Evolutionary conservation across 2,797 vertebrate species (phyloP).

Genomic region (Amphiprion clarkii): DNA sequence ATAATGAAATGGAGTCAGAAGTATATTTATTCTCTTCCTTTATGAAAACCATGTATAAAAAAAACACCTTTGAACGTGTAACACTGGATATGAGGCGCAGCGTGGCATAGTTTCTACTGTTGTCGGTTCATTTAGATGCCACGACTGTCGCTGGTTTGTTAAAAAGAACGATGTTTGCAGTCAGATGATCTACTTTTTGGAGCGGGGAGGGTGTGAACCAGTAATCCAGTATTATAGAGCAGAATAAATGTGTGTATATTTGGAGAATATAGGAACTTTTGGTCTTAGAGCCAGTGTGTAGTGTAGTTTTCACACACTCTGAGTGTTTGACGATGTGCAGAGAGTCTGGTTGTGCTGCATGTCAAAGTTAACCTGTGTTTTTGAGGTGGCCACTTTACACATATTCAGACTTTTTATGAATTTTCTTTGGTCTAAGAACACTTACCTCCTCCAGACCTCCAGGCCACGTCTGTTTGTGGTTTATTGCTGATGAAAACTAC

Average conservation of each 20-base stretch:
- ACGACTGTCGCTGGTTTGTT: slow-evolving; percentile 82
- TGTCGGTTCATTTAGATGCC: slow-evolving; percentile 88
- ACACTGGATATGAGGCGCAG: slow-evolving; percentile 82
- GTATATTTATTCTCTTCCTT: slow-evolving; percentile 86
- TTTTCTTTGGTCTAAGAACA: slow-evolving; percentile 67
- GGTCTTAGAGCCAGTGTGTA: slow-evolving; percentile 88
- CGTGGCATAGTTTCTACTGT: slow-evolving; percentile 88
- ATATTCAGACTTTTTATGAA: slow-evolving; percentile 82
- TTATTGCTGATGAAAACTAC: slow-evolving; percentile 69
- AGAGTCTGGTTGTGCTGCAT: slow-evolving; percentile 89
- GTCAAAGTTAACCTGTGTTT: slow-evolving; percentile 88
- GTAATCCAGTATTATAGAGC: slow-evolving; percentile 88
- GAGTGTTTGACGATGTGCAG: slow-evolving; percentile 88
- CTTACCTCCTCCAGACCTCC: slow-evolving; percentile 74
- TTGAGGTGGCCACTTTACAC: slow-evolving; percentile 87
- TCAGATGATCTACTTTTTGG: slow-evolving; percentile 86
- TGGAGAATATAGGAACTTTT: slow-evolving; percentile 87
- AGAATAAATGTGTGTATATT: slow-evolving; percentile 88
- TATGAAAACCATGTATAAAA: slow-evolving; percentile 84
- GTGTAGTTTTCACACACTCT: slow-evolving; percentile 87
- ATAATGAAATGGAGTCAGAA: slow-evolving; percentile 83
- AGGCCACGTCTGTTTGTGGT: slow-evolving; percentile 73
- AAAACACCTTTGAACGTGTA: slow-evolving; percentile 83
- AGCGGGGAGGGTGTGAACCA: slow-evolving; percentile 84
- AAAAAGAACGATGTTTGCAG: slow-evolving; percentile 85